A percentile compares a stretch with the other conserved stretches of the same genome.
Conservation (phyloP, 1,140 invertebrate species). For the Gonioctena quinquepunctata region DNA sequence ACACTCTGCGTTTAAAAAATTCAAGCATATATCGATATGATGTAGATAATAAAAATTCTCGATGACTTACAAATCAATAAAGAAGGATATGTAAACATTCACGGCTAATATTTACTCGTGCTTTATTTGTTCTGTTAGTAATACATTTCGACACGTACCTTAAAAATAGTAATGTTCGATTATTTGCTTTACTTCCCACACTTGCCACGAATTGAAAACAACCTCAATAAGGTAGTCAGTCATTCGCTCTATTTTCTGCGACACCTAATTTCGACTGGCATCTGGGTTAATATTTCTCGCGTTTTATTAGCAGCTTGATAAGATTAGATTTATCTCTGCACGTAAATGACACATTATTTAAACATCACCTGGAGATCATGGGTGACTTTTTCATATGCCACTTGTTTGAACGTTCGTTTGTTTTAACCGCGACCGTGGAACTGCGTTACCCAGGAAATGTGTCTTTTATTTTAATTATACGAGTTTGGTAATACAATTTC, state of each 20-base stretch:
- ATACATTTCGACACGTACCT: neutral
- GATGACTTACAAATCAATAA: neutral
- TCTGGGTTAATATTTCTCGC: neutral
- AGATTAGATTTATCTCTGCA: neutral
- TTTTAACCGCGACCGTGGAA: neutral
- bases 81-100: neutral
- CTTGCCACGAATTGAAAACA: neutral
- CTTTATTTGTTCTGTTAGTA: neutral
- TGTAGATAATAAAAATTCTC: neutral
- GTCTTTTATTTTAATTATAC: too few relatives aligned
- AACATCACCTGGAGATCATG: neutral
- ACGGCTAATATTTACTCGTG: neutral
- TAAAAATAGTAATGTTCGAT: too few relatives aligned
- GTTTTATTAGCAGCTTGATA: neutral
- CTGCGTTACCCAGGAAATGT: too few relatives aligned
- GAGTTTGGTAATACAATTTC: neutral
- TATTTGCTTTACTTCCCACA: too few relatives aligned
- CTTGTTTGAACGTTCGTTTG: neutral
- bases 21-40: too few relatives aligned
- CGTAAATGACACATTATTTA: neutral
- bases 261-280: neutral
- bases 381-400: too few relatives aligned
- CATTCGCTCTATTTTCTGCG: neutral
- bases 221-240: neutral
- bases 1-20: too few relatives aligned